These are phyloP conservation scores for Colletes collaris DNA, from an alignment of 2,888 invertebrate genomes.

Conservation along the genomic window DNA sequence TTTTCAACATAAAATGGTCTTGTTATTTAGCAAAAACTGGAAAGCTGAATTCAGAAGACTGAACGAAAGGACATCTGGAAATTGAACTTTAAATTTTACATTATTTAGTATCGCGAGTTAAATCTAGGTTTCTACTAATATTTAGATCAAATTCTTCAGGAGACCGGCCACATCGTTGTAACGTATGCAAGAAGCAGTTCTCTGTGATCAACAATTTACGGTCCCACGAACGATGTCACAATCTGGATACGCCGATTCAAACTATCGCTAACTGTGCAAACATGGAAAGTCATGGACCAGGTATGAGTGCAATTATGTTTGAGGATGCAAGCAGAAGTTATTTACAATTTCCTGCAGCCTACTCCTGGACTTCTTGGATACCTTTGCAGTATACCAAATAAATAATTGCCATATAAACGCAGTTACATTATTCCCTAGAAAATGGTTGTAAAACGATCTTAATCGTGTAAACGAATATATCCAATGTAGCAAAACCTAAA, in stretches of 20 bases:
- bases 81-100: no score
- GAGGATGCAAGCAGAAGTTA: conserved; percentile 39
- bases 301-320: conserved; percentile 26
- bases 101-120: no score
- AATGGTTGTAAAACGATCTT: background rate
- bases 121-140: no score
- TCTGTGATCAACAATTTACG: conserved; percentile 71
- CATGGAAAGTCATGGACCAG: conserved; percentile 28
- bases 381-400: conserved; percentile 54
- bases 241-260: conserved; percentile 36
- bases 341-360: conserved; percentile 55
- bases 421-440: background rate
- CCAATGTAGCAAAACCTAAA: background rate
- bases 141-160: conserved; percentile 77
- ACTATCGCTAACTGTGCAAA: conserved; percentile 18
- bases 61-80: no score
- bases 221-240: conserved; percentile 68
- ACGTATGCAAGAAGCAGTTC: conserved; percentile 73
- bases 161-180: conserved; percentile 71
- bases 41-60: no score
- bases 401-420: background rate
- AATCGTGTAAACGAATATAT: background rate
- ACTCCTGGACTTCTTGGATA: conserved; percentile 65
- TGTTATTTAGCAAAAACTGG: no score
- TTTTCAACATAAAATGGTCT: no score